phyloP scores from a whole-genome alignment of 2,113 vertebrate genomes.

The Setophaga petechia region DNA sequence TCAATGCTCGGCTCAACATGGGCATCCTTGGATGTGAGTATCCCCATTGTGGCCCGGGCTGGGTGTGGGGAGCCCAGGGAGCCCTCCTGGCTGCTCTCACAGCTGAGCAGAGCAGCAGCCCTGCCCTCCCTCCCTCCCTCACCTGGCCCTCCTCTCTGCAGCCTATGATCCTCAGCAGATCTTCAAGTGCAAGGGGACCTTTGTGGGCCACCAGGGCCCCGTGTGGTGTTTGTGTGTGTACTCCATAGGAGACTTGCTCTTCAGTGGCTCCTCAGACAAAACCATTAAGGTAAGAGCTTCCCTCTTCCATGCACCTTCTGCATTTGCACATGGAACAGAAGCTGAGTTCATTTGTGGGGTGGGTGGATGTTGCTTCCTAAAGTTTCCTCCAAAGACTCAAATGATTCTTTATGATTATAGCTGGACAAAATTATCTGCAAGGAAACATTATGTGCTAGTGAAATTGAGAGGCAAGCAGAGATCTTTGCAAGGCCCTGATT shows the following conservation, averaged over 20 bases:
- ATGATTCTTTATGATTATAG: background rate
- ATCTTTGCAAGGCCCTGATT: background rate
- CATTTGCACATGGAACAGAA: background rate
- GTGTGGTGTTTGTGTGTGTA: conserved; percentile 99
- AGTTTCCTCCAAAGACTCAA: background rate
- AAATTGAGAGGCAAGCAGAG: background rate
- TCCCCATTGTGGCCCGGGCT: background rate
- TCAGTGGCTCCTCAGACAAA: conserved; percentile 98
- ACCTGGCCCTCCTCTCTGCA: conserved; percentile 40
- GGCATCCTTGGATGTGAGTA: conserved; percentile 99
- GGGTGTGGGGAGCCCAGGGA: background rate
- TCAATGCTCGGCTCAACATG: conserved; percentile 97
- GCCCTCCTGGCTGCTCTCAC: background rate
- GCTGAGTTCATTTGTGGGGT: background rate
- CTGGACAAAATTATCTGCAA: background rate
- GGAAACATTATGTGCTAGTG: background rate
- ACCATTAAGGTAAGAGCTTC: conserved; percentile 92
- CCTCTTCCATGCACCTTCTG: background rate
- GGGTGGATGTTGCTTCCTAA: background rate
- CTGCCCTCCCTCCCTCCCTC: background rate
- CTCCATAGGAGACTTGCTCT: conserved; percentile 96
- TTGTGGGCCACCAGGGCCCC: conserved; percentile 96
- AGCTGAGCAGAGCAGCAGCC: background rate
- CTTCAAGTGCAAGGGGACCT: conserved; percentile 99
- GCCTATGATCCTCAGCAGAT: conserved; percentile 99